Conservation (phyloP, 2,113 vertebrate genomes). For the Alosa alosa region DNA sequence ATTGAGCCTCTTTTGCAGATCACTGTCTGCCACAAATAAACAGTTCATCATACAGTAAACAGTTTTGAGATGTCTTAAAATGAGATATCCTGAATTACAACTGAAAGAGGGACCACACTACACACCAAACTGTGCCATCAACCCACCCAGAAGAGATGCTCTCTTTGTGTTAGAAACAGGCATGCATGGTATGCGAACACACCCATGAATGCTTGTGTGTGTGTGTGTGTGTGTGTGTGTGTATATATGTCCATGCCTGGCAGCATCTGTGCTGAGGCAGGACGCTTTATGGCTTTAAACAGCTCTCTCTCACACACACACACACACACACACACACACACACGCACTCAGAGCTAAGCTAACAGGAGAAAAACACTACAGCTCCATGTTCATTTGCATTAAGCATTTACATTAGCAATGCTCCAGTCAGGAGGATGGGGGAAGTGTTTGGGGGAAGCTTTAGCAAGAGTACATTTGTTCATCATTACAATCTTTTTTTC, state of each 20-base stretch:
- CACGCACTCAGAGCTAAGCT: background rate
- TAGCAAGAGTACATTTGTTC: background rate
- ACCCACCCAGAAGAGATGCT: background rate
- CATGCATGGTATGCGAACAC: constrained; percentile 3
- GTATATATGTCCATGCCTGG: background rate
- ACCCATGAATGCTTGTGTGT: background rate
- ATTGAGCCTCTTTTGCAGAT: background rate
- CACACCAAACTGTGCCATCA: background rate
- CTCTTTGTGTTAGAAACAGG: background rate
- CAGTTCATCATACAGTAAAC: background rate
- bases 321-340: background rate
- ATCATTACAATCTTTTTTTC: background rate
- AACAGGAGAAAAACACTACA: background rate
- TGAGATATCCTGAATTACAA: background rate
- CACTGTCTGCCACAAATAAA: background rate
- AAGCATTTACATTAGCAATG: background rate
- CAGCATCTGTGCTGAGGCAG: background rate
- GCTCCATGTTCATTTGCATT: background rate
- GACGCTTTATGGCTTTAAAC: background rate
- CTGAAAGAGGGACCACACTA: background rate
- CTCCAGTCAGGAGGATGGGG: too few relatives aligned
- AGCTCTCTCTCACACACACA: background rate
- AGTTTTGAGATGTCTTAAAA: background rate
- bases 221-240: too few relatives aligned
- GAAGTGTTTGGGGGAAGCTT: background rate